These are phyloP conservation scores for Onychomys leucogaster DNA, from an alignment of 2,797 vertebrate genomes.

Conservation along the genomic window DNA sequence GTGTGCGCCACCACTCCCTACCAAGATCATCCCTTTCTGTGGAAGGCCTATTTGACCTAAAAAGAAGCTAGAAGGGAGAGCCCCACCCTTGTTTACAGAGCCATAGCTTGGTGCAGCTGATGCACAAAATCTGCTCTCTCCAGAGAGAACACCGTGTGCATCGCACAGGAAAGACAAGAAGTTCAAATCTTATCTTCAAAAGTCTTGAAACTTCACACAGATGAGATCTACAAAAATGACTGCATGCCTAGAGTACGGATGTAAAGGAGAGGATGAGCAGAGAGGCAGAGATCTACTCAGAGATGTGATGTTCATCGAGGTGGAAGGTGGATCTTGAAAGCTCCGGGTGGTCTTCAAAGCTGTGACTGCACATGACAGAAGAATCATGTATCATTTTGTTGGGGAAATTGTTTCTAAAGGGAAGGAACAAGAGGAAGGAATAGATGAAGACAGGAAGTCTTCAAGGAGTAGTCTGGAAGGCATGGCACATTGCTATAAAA, in stretches of 20 bases:
- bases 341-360: neutral
- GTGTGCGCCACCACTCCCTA: neutral
- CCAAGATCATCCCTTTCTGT: neutral
- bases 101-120: neutral
- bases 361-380: neutral
- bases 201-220: neutral
- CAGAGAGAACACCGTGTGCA: neutral
- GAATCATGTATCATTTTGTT: neutral
- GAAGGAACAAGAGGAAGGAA: neutral
- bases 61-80: conserved; percentile 2
- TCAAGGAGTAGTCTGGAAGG: neutral
- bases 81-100: neutral
- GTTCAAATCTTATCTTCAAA: neutral
- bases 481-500: neutral
- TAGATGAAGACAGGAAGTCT: neutral
- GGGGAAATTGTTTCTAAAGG: neutral
- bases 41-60: neutral
- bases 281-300: neutral
- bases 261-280: neutral
- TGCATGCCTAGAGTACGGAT: neutral
- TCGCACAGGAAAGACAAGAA: neutral
- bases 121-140: neutral
- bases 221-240: neutral
- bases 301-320: neutral
- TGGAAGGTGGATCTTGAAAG: neutral